Percentiles rank a stretch among this genome's conserved stretches.
These are phyloP conservation scores for Triplophysa dalaica DNA, from an alignment of 2,113 vertebrate genomes.

Conservation along the genomic window DNA sequence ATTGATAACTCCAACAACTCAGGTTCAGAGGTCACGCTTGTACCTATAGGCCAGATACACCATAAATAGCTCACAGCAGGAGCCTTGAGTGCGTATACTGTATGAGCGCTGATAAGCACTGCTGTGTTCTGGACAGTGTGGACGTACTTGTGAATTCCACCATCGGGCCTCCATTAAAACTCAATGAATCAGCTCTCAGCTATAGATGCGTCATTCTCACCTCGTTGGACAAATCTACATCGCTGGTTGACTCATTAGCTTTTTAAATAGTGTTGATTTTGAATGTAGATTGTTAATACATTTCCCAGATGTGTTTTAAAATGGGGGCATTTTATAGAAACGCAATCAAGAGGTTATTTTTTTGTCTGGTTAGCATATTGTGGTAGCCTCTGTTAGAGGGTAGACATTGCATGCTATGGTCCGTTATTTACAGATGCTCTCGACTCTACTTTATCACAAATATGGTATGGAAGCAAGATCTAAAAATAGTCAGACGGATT, in stretches of 20 bases:
- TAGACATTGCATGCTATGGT: too few species aligned
- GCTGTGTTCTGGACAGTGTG: conserved; percentile 8
- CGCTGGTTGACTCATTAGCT: background rate
- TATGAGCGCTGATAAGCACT: conserved; percentile 18
- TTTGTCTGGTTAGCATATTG: too few species aligned
- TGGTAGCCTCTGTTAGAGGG: too few species aligned
- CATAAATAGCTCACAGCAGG: conserved; percentile 23
- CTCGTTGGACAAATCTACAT: background rate
- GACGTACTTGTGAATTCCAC: background rate
- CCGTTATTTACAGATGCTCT: background rate
- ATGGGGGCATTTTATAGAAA: too few species aligned
- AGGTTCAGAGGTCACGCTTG: conserved; percentile 22
- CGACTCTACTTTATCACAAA: background rate
- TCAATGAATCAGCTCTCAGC: conserved; percentile 15
- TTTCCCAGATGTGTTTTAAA: too few species aligned
- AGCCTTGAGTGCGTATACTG: background rate
- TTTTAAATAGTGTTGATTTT: background rate
- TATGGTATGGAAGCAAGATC: background rate
- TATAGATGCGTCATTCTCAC: conserved; percentile 12
- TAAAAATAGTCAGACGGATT: background rate
- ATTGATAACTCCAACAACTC: conserved; percentile 35
- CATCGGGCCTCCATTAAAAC: background rate
- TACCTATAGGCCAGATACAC: conserved; percentile 43
- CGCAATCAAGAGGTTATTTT: too few species aligned
- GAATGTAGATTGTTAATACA: background rate